Percentiles rank a stretch among this genome's conserved stretches.
Conservation (phyloP, 1,140 invertebrate genomes). For the Sitobion miscanthi region DNA sequence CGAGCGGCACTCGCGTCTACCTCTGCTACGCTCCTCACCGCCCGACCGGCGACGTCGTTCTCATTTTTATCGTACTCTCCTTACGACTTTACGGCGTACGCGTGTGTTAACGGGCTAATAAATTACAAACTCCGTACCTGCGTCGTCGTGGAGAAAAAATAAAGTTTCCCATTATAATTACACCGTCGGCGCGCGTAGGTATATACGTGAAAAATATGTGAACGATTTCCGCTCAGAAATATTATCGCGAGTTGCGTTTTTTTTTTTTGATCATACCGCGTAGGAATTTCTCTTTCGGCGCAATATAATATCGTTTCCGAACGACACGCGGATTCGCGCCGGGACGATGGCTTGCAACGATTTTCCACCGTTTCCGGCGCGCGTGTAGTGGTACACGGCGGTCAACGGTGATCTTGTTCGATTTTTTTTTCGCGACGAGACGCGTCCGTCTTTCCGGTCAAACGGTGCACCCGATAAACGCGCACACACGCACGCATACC, state of each 20-base stretch:
- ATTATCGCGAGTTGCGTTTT: neutral
- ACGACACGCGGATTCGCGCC: neutral
- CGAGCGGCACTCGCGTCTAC: neutral
- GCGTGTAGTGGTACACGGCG: too few species aligned
- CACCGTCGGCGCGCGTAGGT: neutral
- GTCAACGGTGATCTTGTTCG: neutral
- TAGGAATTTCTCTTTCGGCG: neutral
- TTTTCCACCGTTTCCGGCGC: neutral
- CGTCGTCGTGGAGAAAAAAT: neutral
- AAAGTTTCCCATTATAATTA: constrained; percentile 19
- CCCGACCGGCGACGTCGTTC: neutral
- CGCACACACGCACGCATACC: neutral
- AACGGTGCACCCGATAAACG: neutral
- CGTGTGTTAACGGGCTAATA: constrained; percentile 41
- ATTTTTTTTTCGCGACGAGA: neutral
- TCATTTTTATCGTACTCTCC: neutral
- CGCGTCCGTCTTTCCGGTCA: constrained; percentile 5
- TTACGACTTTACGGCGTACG: neutral
- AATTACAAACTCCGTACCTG: constrained; percentile 8
- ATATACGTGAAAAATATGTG: neutral
- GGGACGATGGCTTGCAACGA: neutral
- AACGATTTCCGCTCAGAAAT: neutral
- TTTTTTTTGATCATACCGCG: neutral
- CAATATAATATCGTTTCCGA: too few species aligned
- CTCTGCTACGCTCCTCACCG: neutral